A percentile compares a stretch with the other conserved stretches of the same genome.
These are phyloP conservation scores for Cyaniris semiargus DNA, from an alignment of 2,888 invertebrate species.

Conservation along the genomic window DNA sequence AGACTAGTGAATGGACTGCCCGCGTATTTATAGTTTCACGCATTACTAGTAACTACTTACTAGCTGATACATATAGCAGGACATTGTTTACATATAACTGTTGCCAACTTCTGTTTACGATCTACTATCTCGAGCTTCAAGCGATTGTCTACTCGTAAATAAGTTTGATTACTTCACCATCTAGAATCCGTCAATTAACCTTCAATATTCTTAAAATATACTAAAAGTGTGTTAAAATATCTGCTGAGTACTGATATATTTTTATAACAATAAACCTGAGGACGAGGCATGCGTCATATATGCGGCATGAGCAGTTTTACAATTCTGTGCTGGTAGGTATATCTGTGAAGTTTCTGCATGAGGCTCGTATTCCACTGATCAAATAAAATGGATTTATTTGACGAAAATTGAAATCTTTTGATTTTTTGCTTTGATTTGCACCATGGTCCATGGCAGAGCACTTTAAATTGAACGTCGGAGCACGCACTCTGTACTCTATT, in stretches of 20 bases:
- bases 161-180: neutral
- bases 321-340: neutral
- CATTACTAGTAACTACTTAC: neutral
- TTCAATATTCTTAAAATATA: neutral
- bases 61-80: neutral
- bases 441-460: neutral
- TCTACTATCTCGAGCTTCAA: neutral
- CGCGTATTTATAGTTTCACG: constrained; percentile 12
- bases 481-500: neutral
- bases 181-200: neutral
- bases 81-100: neutral
- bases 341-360: neutral
- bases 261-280: neutral
- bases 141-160: neutral
- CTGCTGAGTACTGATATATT: neutral
- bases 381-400: neutral
- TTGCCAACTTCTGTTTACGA: neutral
- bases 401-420: neutral
- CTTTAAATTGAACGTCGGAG: neutral
- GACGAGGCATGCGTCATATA: neutral
- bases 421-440: no score
- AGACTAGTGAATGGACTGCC: neutral
- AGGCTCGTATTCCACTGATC: neutral
- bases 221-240: neutral
- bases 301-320: neutral